A percentile compares a stretch with the other conserved stretches of the same genome.
Evolutionary conservation across 2,797 vertebrate genomes (phyloP).

Genomic region (Gorsachius magnificus): DNA sequence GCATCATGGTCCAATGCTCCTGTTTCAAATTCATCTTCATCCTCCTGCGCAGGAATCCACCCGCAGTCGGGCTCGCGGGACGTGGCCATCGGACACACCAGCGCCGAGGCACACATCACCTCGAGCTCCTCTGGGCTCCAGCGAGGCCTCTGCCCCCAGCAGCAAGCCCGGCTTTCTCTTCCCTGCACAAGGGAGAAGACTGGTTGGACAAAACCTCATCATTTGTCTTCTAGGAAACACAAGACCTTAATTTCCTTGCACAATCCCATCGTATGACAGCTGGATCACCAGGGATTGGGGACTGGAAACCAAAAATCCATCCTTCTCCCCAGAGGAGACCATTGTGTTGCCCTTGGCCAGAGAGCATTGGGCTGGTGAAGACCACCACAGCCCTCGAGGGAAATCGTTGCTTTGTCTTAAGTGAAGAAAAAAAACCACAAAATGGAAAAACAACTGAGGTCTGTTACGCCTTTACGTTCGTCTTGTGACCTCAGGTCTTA

Average conservation of each 20-base stretch:
- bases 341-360: neutral
- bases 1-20: rapidly evolving
- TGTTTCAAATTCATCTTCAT: no score
- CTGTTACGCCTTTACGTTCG: no score
- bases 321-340: neutral
- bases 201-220: neutral
- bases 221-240: neutral
- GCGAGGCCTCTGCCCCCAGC: neutral
- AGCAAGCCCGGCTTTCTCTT: neutral
- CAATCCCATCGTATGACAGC: neutral
- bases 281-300: neutral
- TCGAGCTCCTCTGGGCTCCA: neutral
- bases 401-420: neutral
- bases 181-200: neutral
- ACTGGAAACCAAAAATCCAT: neutral
- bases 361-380: rapidly evolving
- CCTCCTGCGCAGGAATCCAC: neutral
- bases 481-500: neutral
- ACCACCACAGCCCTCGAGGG: neutral
- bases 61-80: neutral
- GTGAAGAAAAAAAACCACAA: neutral
- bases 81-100: rapidly evolving
- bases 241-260: neutral
- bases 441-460: neutral
- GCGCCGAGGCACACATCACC: neutral